These are phyloP conservation scores for Limenitis camilla DNA, from an alignment of 2,888 invertebrate genomes.

Conservation along the genomic window DNA sequence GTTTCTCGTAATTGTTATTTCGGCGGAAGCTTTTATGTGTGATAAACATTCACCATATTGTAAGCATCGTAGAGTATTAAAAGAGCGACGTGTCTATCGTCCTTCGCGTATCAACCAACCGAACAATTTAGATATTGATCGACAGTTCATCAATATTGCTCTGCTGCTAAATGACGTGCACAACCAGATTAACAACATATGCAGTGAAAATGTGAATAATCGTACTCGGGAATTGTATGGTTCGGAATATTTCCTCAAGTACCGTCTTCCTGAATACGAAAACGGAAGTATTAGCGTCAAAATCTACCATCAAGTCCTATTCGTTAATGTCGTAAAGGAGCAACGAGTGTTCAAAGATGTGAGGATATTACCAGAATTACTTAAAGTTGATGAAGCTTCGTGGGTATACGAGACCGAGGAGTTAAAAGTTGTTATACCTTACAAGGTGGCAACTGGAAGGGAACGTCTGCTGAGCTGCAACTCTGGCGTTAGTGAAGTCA, in stretches of 20 bases:
- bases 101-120: too few relatives aligned
- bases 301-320: constrained; percentile 1
- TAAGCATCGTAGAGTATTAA: not conserved
- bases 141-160: too few relatives aligned
- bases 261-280: not conserved
- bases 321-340: not conserved
- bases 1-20: not conserved
- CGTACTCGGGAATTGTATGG: constrained; percentile 5
- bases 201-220: not conserved
- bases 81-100: too few relatives aligned
- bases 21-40: not conserved
- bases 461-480: not conserved
- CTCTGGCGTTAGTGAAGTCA: not conserved
- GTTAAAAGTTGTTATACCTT: constrained; percentile 1
- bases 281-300: constrained; percentile 2
- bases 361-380: constrained; percentile 4
- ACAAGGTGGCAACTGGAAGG: not conserved
- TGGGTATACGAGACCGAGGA: not conserved
- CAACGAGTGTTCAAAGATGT: constrained; percentile 1
- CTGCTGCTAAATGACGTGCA: not conserved
- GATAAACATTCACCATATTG: not conserved
- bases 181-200: not conserved
- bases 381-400: not conserved
- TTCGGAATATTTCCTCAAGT: constrained; percentile 3
- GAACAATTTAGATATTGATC: too few relatives aligned